Base-by-base conservation (phyloP, 2,797 vertebrate species). In the Adrianichthys oophorus region DNA sequence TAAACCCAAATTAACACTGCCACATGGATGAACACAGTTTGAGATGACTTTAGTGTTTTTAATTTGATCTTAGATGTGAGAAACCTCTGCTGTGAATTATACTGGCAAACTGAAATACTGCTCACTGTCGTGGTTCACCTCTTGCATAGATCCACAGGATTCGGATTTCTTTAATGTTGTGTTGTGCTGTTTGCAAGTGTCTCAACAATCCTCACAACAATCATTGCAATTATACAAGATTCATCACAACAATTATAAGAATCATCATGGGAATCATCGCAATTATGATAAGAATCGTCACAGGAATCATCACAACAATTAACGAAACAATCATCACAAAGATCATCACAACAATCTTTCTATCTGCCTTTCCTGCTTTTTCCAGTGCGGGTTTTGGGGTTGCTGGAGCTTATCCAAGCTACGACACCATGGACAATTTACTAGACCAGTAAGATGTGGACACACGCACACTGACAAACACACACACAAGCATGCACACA, bases 301-400 rank as follows among this genome's bases (percentile, higher is more conserved):
- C 41, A 67, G 32, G 78, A 78, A 84, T 77, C 26, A 68, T 74
- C 68, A 79, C 18, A 15, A 50, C n/a, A 4, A 18, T 19, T 18
- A 21, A 21, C 2, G 19, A 21, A 32, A 32, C 32, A 37, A 37
- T 37, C 32, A 37, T 37, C 10, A 37, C 32, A 37, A 37, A 2
- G 48, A 42, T 69, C 54, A 17, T 4, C 50, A 44, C 42, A 52
- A 68, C 68, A n/a, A n/a, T 26, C 26, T 3, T 32, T 26, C 26
- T 29, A 12, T 37, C 32, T 37, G 10, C 3, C 2, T 37, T 37
- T 37, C 32, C 32, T 37, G 32, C 2, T 37, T 12, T 37, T 3
- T 8, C 29, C 29, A 2, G 29, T 32, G 29, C 2, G 7, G 7
- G 29, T 32, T 10, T 8, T 32, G 29, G 2, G 7, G 29, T 32